Evolutionary conservation across 2,888 invertebrate genomes (phyloP).

Genomic region (Amiota minor): DNA sequence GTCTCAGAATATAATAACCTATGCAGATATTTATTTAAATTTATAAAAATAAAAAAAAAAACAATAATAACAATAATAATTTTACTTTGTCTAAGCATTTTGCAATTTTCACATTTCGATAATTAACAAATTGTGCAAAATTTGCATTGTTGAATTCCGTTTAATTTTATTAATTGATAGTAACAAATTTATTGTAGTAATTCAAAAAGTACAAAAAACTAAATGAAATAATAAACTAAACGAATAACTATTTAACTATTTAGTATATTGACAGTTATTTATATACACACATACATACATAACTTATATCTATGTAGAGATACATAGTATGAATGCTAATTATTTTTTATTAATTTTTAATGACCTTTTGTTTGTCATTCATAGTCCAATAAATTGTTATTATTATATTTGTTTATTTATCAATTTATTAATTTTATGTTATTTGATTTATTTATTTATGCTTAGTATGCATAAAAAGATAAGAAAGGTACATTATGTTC

Average conservation of each 20-base stretch:
- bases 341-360: constrained; percentile 10
- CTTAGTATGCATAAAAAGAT: not conserved
- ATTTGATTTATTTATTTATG: not conserved
- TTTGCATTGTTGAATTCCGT: constrained; percentile 22
- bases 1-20: no score
- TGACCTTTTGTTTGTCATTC: not conserved
- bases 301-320: not conserved
- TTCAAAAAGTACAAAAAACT: no score
- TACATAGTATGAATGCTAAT: not conserved
- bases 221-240: constrained; percentile 8
- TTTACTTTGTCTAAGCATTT: constrained; percentile 21
- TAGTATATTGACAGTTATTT: constrained; percentile 28
- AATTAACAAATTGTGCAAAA: constrained; percentile 35
- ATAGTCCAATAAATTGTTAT: not conserved
- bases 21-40: not conserved
- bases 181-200: not conserved
- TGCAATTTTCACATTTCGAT: constrained; percentile 61
- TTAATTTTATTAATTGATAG: constrained; percentile 41
- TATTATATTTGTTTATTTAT: not conserved
- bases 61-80: not conserved
- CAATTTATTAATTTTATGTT: not conserved
- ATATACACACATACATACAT: not conserved
- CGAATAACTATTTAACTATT: constrained; percentile 13
- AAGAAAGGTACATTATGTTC: not conserved
- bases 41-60: no score